A percentile compares a stretch with the other conserved stretches of the same genome.
Conservation (phyloP, 2,113 vertebrate genomes). For the Osmerus eperlanus region DNA sequence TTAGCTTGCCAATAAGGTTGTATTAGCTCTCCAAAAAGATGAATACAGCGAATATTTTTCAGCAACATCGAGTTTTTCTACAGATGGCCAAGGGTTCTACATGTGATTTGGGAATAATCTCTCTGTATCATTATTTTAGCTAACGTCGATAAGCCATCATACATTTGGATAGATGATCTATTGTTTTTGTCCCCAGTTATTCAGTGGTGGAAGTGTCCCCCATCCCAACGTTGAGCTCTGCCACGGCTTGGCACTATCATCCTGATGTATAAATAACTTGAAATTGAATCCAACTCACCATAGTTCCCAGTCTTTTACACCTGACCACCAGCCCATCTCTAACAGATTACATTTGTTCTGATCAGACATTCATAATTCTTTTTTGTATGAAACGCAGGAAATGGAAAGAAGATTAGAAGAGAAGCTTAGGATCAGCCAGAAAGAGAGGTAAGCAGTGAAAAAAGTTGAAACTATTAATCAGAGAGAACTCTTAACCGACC, state of each 20-base stretch:
- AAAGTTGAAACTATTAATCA: too few species aligned
- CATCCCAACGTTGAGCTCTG: constrained; percentile 21
- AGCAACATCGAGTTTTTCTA: too few species aligned
- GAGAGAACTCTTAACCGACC: too few species aligned
- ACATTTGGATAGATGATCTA: neutral
- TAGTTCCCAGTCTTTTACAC: constrained; percentile 23
- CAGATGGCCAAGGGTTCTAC: too few species aligned
- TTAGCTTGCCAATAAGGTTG: too few species aligned
- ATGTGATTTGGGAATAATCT: too few species aligned
- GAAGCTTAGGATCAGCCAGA: constrained; percentile 92
- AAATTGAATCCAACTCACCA: constrained; percentile 61
- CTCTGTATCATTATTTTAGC: too few species aligned
- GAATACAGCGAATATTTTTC: too few species aligned
- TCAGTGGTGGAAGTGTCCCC: neutral
- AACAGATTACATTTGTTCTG: too few species aligned
- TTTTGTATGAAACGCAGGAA: constrained; percentile 71
- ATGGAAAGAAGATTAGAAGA: constrained; percentile 96
- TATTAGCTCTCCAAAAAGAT: too few species aligned
- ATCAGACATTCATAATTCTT: too few species aligned
- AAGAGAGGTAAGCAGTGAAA: constrained; percentile 81
- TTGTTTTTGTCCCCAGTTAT: neutral
- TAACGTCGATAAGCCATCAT: neutral
- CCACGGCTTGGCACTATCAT: constrained; percentile 51
- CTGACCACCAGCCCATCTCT: too few species aligned
- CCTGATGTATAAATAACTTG: constrained; percentile 69